These are phyloP conservation scores for Nebria salina DNA, from an alignment of 2,888 invertebrate genomes.

Conservation along the genomic window DNA sequence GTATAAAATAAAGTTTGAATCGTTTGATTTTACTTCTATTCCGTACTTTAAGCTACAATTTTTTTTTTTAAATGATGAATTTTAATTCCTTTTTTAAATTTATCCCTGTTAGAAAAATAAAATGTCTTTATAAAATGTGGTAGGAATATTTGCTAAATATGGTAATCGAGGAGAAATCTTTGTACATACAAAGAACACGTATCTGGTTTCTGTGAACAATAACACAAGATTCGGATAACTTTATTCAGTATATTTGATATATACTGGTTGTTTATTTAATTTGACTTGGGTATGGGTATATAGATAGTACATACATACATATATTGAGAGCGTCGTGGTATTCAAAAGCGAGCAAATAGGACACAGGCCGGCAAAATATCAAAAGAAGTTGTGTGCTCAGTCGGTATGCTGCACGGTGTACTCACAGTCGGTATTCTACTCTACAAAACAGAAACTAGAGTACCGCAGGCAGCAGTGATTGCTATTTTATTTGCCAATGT, in stretches of 20 bases:
- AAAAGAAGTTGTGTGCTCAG: slow-evolving; percentile 14
- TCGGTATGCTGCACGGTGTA: slow-evolving; percentile 8
- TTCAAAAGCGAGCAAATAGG: slow-evolving; percentile 18
- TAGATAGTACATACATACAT: not conserved
- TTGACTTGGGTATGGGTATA: slow-evolving; percentile 22
- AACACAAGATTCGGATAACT: not conserved
- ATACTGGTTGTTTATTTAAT: slow-evolving; percentile 11
- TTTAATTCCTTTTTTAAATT: no score
- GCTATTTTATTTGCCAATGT: slow-evolving; percentile 23
- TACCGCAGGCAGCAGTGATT: slow-evolving; percentile 5
- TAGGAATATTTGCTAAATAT: no score
- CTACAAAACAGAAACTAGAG: slow-evolving; percentile 13
- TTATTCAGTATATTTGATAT: not conserved
- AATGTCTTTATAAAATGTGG: no score
- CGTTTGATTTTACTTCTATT: no score
- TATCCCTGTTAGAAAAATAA: no score
- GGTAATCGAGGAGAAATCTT: no score
- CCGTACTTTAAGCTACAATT: no score
- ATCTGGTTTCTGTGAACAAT: not conserved
- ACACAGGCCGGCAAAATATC: slow-evolving; percentile 20
- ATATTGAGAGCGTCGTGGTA: not conserved
- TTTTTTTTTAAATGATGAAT: no score
- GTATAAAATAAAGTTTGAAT: no score
- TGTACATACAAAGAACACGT: not conserved
- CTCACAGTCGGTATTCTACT: slow-evolving; percentile 5